phyloP scores from a whole-genome alignment of 2,888 invertebrate species.

The Lepidochrysops patricia region DNA sequence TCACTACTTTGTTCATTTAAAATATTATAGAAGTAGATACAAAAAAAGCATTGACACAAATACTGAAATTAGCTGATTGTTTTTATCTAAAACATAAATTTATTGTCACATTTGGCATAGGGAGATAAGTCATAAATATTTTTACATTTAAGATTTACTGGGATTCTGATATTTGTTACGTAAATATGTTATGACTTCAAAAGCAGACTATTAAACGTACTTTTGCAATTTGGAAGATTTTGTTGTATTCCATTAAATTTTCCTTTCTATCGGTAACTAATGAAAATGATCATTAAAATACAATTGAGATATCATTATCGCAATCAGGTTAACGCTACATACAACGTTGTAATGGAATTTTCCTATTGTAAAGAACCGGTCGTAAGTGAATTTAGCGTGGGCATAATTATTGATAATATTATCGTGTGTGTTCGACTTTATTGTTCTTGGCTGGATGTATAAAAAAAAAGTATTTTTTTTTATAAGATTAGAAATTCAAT shows the following conservation, averaged over 20 bases:
- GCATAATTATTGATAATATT: background rate
- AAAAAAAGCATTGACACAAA: too few relatives aligned
- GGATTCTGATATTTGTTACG: too few relatives aligned
- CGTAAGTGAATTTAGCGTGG: background rate
- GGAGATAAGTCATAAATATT: too few relatives aligned
- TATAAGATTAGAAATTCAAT: background rate
- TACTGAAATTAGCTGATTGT: too few relatives aligned
- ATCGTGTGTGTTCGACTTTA: background rate
- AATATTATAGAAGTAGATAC: too few relatives aligned
- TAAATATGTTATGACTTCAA: too few relatives aligned
- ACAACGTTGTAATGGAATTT: conserved; percentile 59
- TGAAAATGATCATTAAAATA: conserved; percentile 45
- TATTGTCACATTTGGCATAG: too few relatives aligned
- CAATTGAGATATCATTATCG: conserved; percentile 53
- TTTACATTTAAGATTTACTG: too few relatives aligned
- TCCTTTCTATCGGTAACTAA: conserved; percentile 55
- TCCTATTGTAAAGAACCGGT: conserved; percentile 40
- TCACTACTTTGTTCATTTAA: too few relatives aligned
- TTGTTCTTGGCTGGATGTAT: background rate
- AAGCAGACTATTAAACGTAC: too few relatives aligned
- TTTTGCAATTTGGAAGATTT: conserved; percentile 20
- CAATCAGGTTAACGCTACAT: conserved; percentile 52
- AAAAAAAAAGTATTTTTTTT: background rate
- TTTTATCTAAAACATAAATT: too few relatives aligned
- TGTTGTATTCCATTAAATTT: conserved; percentile 50